These are phyloP conservation scores for Plagodis pulveraria DNA, from an alignment of 2,888 invertebrate genomes.

Conservation along the genomic window DNA sequence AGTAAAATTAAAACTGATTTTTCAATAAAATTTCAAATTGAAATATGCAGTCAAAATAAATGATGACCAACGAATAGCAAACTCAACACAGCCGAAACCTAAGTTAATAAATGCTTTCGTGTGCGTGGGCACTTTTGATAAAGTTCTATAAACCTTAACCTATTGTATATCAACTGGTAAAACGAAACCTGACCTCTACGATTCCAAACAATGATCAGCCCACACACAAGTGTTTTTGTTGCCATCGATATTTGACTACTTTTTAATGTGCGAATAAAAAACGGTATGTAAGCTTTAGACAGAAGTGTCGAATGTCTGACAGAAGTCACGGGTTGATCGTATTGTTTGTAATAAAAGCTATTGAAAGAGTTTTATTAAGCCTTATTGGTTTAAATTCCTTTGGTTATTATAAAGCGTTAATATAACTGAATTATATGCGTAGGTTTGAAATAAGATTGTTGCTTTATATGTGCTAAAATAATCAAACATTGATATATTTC, in stretches of 20 bases:
- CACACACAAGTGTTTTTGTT: slow-evolving; percentile 59
- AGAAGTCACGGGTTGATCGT: slow-evolving; percentile 22
- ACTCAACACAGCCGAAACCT: slow-evolving; percentile 1
- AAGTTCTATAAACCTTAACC: slow-evolving; percentile 1
- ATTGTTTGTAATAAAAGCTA: slow-evolving; percentile 25
- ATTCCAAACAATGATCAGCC: slow-evolving; percentile 68
- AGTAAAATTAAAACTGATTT: too few relatives aligned
- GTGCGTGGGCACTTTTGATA: slow-evolving; percentile 4
- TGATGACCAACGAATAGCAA: neutral
- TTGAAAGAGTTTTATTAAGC: slow-evolving; percentile 3
- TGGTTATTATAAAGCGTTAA: too few relatives aligned
- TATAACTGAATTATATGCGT: neutral
- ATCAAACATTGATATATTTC: too few relatives aligned
- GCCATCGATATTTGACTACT: slow-evolving; percentile 49
- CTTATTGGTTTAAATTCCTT: neutral
- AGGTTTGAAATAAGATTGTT: too few relatives aligned
- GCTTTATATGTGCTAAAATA: too few relatives aligned
- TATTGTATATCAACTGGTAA: slow-evolving; percentile 16
- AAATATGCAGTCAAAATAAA: too few relatives aligned
- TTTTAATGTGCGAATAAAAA: slow-evolving; percentile 64
- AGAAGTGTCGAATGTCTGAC: slow-evolving; percentile 31
- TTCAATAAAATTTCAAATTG: too few relatives aligned
- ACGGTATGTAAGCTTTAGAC: slow-evolving; percentile 38
- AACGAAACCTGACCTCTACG: slow-evolving; percentile 45
- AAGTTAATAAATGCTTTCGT: slow-evolving; percentile 6